Evolutionary conservation across 1,140 invertebrate species (phyloP).

Genomic region (Lethocerus indicus): DNA sequence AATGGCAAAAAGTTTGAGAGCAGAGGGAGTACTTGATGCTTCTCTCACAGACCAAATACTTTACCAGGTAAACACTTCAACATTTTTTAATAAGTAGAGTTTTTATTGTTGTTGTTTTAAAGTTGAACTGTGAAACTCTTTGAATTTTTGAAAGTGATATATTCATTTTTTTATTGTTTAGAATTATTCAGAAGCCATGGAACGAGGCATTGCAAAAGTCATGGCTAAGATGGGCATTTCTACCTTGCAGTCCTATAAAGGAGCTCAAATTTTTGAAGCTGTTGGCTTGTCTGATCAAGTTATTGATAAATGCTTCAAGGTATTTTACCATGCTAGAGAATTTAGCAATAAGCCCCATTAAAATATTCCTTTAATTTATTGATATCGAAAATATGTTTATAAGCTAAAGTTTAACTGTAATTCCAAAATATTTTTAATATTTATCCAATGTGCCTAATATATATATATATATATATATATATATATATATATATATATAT

Average conservation of each 20-base stretch:
- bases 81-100: neutral
- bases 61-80: slow-evolving; percentile 43
- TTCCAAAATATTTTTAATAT: no score
- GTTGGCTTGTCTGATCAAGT: slow-evolving; percentile 87
- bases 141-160: neutral
- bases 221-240: slow-evolving; percentile 99
- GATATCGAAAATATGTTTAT: no score
- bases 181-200: slow-evolving; percentile 54
- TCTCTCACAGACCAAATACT: slow-evolving; percentile 68
- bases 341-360: no score
- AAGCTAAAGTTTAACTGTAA: no score
- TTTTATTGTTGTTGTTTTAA: neutral
- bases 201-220: slow-evolving; percentile 70
- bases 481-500: no score
- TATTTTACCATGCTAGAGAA: no score
- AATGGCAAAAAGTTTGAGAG: slow-evolving; percentile 60
- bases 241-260: slow-evolving; percentile 97
- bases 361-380: no score
- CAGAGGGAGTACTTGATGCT: slow-evolving; percentile 62
- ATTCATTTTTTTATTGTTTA: slow-evolving; percentile 19
- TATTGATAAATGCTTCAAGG: slow-evolving; percentile 86
- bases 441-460: no score
- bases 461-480: no score
- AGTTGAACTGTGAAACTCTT: neutral
- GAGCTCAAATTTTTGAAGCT: slow-evolving; percentile 98